Percentiles rank a stretch among this genome's conserved stretches.
Conservation (phyloP, 2,113 vertebrate genomes). For the Eretmochelys imbricata region DNA sequence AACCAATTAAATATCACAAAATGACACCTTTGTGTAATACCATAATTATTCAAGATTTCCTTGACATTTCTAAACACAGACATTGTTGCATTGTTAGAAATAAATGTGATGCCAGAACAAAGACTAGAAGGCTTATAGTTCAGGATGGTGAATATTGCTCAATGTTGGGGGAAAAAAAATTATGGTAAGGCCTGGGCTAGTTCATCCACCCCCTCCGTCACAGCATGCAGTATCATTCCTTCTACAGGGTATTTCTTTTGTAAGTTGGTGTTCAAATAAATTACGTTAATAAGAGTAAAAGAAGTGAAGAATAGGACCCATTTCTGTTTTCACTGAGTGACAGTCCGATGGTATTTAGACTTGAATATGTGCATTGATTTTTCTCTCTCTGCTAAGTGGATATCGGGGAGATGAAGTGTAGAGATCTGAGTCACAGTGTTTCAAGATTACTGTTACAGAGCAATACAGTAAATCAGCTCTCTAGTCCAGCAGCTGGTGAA, state of each 20-base stretch:
- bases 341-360: background rate
- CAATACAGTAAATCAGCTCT: conserved; percentile 58
- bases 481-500: conserved; percentile 69
- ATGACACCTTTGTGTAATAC: background rate
- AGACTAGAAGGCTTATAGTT: background rate
- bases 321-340: background rate
- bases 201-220: background rate
- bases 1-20: background rate
- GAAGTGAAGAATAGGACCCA: background rate
- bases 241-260: background rate
- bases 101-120: background rate
- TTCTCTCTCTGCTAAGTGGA: conserved; percentile 66
- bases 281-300: background rate
- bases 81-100: background rate
- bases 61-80: background rate
- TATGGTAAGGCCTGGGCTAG: background rate
- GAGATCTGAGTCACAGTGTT: conserved; percentile 65
- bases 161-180: background rate
- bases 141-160: background rate
- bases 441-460: conserved; percentile 65
- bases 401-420: conserved; percentile 60
- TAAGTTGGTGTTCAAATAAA: background rate
- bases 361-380: background rate
- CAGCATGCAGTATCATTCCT: background rate
- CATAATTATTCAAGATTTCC: background rate